Base-by-base conservation (phyloP, 2,888 invertebrate species). In the Callimorpha dominula region DNA sequence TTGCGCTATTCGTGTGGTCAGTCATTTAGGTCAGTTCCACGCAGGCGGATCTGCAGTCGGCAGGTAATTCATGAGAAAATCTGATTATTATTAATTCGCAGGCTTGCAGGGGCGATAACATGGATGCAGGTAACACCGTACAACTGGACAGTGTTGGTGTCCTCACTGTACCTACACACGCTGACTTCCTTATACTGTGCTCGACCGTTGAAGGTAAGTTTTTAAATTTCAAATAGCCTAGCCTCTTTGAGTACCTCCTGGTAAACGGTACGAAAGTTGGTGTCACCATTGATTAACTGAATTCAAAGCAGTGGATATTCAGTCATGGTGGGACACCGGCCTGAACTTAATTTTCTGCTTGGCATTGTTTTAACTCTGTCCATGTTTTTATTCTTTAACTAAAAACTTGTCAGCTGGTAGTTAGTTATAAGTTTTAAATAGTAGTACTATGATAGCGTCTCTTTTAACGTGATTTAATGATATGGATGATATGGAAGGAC, bases 161-260 rank as follows among this genome's bases (percentile, higher is more conserved):
- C 1, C 76, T 90, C 11, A 82, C 86, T 6, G 78, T 92, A 6
- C 93, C 94, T 0, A 88, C 91, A 0, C 92, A 93, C 60, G 91
- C 92, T 0, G 93, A 94, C 79, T 91, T 91, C 57, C 86, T 94
- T 0, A 77, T 92, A 4, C 74, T 93, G 15, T 86, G 87, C 63
- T 94, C 94, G 0, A 89, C 91, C 2, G 90, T 92, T 20, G 93
- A 94, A 86, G 92, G 94, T 94, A 17, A 12, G 14, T 31, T 42
- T 42, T 86, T n/a, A 15, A 70, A 46, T 3, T 15, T 52, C 46
- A 20, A 62, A 42, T 63, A 46, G 9, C 31, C 43, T 63, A 46
- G 9, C 31, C 43, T 4, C 46, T 20, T 20, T n/a, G 11, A 9
- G 2, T 15, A 15, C 7, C 0, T 62, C 50, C 50, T 14, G 4